phyloP scores from a whole-genome alignment of 2,888 invertebrate species.

The Ormyrus labotus region DNA sequence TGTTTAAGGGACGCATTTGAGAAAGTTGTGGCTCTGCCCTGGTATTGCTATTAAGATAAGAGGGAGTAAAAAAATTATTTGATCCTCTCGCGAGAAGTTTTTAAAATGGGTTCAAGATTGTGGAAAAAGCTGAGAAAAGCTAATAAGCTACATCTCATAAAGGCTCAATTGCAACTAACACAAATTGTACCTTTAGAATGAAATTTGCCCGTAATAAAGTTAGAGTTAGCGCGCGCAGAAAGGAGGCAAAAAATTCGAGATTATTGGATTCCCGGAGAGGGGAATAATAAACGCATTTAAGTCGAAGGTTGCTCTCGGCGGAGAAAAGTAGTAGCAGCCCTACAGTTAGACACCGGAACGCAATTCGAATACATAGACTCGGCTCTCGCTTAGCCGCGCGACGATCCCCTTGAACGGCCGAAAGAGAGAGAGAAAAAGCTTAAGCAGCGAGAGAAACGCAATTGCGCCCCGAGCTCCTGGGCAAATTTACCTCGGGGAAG shows the following conservation, averaged over 20 bases:
- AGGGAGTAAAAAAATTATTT: too few relatives aligned
- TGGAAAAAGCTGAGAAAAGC: not conserved
- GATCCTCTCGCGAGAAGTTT: not conserved
- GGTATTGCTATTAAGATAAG: too few relatives aligned
- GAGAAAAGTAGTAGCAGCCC: not conserved
- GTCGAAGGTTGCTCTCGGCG: slow-evolving; percentile 20
- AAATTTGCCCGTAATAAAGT: slow-evolving; percentile 37
- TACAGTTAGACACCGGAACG: slow-evolving; percentile 12
- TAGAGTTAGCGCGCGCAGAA: slow-evolving; percentile 4
- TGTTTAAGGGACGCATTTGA: too few relatives aligned
- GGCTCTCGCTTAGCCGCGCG: slow-evolving; percentile 13
- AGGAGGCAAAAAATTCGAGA: slow-evolving; percentile 37
- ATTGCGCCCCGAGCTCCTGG: not conserved
- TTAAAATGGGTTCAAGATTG: slow-evolving; percentile 7
- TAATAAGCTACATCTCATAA: slow-evolving; percentile 11
- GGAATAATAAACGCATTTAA: slow-evolving; percentile 41
- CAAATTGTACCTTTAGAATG: slow-evolving; percentile 19
- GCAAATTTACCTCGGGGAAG: slow-evolving; percentile 9
- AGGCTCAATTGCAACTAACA: slow-evolving; percentile 22
- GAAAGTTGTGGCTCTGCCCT: too few relatives aligned
- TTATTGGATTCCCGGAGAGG: slow-evolving; percentile 36
- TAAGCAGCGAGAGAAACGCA: slow-evolving; percentile 18
- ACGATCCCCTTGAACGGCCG: slow-evolving; percentile 2
- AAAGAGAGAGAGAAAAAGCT: not conserved
- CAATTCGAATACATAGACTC: slow-evolving; percentile 27